These are phyloP conservation scores for Sitta europaea DNA, from an alignment of 2,113 vertebrate species.

Conservation along the genomic window DNA sequence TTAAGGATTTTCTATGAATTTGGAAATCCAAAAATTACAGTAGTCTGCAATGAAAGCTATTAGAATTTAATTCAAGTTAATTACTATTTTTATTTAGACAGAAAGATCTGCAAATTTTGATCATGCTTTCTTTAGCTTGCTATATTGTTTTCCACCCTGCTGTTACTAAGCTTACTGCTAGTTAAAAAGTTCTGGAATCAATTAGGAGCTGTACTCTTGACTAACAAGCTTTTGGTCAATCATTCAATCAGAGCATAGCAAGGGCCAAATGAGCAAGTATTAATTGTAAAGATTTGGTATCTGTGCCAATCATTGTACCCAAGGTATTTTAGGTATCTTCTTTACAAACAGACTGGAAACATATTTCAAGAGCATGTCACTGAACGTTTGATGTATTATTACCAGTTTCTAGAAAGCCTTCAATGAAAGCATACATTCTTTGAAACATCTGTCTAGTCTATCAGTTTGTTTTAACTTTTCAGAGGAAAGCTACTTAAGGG, in stretches of 20 bases:
- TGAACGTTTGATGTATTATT: not conserved
- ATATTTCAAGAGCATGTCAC: not conserved
- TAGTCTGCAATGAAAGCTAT: not conserved
- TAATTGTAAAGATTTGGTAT: not conserved
- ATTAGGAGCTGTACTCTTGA: rapidly evolving
- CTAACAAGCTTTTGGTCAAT: not conserved
- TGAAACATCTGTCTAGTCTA: not conserved
- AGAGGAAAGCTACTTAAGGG: not conserved
- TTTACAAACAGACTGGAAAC: not conserved
- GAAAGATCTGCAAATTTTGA: not conserved
- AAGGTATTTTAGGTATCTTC: not conserved
- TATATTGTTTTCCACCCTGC: not conserved
- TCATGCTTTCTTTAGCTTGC: not conserved
- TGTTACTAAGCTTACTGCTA: not conserved
- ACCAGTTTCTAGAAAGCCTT: not conserved
- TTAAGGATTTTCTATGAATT: not conserved
- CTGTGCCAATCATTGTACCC: not conserved
- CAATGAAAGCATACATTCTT: not conserved
- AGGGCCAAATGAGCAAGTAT: not conserved
- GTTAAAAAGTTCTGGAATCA: not conserved
- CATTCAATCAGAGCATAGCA: not conserved
- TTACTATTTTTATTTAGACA: not conserved
- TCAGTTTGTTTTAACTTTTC: not conserved
- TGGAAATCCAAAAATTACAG: not conserved
- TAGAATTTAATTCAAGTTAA: not conserved